Conservation (phyloP, 2,888 invertebrate genomes). For the Yponomeuta malinellus region DNA sequence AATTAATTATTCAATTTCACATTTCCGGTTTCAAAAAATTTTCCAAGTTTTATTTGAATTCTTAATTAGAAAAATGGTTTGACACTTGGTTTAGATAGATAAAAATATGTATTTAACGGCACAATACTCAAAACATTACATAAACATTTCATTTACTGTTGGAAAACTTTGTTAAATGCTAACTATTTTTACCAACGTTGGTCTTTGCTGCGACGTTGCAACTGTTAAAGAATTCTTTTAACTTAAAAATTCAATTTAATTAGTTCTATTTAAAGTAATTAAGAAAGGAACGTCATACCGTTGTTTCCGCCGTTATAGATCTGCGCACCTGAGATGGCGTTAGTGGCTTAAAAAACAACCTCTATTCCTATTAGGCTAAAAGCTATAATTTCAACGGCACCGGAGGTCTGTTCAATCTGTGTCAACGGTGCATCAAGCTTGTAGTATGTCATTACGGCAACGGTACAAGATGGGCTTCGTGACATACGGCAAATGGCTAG, state of each 20-base stretch:
- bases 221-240: not conserved
- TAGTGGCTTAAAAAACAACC: not conserved
- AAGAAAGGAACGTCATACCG: not conserved
- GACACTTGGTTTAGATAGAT: no score
- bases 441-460: constrained; percentile 41
- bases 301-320: not conserved
- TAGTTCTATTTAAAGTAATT: not conserved
- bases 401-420: constrained; percentile 32
- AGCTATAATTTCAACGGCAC: constrained; percentile 2
- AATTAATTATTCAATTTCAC: no score
- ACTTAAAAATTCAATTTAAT: not conserved
- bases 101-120: no score
- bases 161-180: no score
- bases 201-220: no score
- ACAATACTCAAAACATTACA: no score
- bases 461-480: constrained; percentile 24
- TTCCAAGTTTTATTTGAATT: no score
- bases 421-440: constrained; percentile 43
- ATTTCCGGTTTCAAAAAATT: no score
- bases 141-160: no score
- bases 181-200: no score
- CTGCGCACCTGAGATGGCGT: not conserved
- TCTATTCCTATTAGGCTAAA: not conserved
- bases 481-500: constrained; percentile 20
- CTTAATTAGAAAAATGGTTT: no score